Evolutionary conservation across 2,113 vertebrate species (phyloP), one percentile per base, ranked within the genome.

Genomic region (Sprattus sprattus): DNA sequence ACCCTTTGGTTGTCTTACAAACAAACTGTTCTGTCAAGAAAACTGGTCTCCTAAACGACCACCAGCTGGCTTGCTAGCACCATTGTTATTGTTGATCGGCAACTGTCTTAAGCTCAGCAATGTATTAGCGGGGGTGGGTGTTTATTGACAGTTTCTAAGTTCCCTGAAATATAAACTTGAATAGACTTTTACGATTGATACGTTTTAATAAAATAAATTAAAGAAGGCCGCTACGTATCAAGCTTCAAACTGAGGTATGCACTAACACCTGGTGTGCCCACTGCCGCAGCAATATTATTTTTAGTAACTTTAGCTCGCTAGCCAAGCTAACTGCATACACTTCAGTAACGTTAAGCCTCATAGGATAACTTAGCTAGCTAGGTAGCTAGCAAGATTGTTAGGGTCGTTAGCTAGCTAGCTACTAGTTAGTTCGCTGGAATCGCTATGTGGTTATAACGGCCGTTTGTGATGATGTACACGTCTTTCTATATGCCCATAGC

Each of bases 281-380:
- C 8, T 13, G 45, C 45, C 25, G 32, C 22, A 32, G 25, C 64
- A 50, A 52, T 32, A 80, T 54, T 85, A 44, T 81, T 54, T 80
- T 85, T 81, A 85, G 46, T 80, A 49, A 18, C 92, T 92, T 92
- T 93, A 93, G 86, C 84, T 89, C 81, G 89, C 90, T 85, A 87
- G 64, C 22, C 47, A 44, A 44, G 82, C 54, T 60, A 64, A 39
- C 82, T 32, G 50, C 28, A 10, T 39, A 82, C n/a, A 90, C 86
- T 90, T 67, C 88, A 89, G 90, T 90, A 89, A 39, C 39, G 39
- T 39, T 39, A 39, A 92, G 87, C 92, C 87, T 83, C 88, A 81
- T 88, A 91, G 91, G 0, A 25, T 28, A 71, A 32, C 25, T 13
- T 57, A 39, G 52, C 52, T 54, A 54, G 16, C 52, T 16, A 83